phyloP scores from a whole-genome alignment of 1,140 invertebrate species.

The Ceratosolen solmsi region DNA sequence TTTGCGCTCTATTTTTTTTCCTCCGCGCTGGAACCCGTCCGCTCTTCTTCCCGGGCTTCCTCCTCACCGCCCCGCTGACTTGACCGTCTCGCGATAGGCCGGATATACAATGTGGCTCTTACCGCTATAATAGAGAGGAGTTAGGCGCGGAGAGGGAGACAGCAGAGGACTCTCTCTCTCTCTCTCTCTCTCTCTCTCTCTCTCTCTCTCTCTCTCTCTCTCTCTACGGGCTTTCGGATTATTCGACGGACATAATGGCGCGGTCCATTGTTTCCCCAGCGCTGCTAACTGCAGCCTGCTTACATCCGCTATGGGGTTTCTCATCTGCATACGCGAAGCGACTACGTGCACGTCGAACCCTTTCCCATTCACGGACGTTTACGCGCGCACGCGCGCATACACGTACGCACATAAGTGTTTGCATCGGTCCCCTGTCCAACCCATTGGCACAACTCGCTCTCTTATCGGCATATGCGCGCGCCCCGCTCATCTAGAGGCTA shows the following conservation, averaged over 20 bases:
- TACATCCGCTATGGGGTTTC: conserved; percentile 68
- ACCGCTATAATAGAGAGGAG: conserved; percentile 59
- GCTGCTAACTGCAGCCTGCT: conserved; percentile 66
- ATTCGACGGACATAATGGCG: conserved; percentile 69
- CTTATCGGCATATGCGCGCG: conserved; percentile 31
- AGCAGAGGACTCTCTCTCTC: no score
- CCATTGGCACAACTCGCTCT: conserved; percentile 6
- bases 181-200: no score
- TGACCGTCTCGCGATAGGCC: background rate
- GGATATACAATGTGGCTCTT: conserved; percentile 67
- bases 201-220: no score
- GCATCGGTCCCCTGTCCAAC: background rate
- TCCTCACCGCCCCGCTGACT: background rate
- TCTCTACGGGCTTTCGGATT: conserved; percentile 65
- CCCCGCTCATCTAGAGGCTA: conserved; percentile 36
- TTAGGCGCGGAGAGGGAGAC: conserved; percentile 54
- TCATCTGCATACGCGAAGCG: conserved; percentile 66
- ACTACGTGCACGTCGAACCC: conserved; percentile 31
- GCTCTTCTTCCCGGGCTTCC: background rate
- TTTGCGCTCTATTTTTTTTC: background rate
- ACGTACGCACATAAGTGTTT: background rate
- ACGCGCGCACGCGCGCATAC: no score
- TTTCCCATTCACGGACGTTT: conserved; percentile 14
- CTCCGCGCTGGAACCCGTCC: background rate
- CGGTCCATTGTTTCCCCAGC: conserved; percentile 65